phyloP scores from a whole-genome alignment of 2,113 vertebrate genomes.

The Tapirus terrestris region DNA sequence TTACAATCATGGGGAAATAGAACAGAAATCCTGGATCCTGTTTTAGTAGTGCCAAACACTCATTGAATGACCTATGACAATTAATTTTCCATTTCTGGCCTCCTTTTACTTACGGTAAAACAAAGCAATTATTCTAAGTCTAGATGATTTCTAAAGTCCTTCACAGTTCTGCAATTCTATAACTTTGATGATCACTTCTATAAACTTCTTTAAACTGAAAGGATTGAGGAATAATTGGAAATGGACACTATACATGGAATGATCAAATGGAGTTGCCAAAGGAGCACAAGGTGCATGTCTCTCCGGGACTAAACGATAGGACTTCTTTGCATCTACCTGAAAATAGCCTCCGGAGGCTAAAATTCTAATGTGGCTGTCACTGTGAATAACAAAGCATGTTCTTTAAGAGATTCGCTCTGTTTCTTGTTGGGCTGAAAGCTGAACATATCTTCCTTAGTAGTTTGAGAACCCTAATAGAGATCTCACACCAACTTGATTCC shows the following conservation, averaged over 20 bases:
- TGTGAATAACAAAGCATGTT: conserved; percentile 34
- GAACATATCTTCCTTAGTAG: not conserved
- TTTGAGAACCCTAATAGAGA: not conserved
- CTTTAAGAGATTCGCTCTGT: conserved; percentile 41
- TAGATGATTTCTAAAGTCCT: conserved; percentile 36
- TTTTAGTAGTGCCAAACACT: conserved; percentile 42
- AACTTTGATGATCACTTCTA: not conserved
- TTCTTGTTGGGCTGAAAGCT: conserved; percentile 3
- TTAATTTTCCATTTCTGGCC: conserved; percentile 21
- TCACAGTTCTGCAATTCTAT: conserved; percentile 5
- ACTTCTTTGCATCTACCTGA: conserved; percentile 37
- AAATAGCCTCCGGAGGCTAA: conserved; percentile 5
- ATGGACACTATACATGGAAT: not conserved
- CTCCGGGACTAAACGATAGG: not conserved
- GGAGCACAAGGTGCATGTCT: not conserved
- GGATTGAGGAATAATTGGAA: conserved; percentile 15
- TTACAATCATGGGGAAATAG: not conserved
- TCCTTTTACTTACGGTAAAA: conserved; percentile 45
- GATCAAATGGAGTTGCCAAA: not conserved
- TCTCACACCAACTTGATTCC: not conserved
- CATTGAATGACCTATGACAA: not conserved
- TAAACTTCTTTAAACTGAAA: conserved; percentile 18
- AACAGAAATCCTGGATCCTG: not conserved
- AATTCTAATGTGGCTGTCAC: not conserved
- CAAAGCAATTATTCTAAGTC: conserved; percentile 16